Percentiles rank a stretch among this genome's conserved stretches.
Conservation (phyloP, 1,140 invertebrate species). For the Amyelois transitella region DNA sequence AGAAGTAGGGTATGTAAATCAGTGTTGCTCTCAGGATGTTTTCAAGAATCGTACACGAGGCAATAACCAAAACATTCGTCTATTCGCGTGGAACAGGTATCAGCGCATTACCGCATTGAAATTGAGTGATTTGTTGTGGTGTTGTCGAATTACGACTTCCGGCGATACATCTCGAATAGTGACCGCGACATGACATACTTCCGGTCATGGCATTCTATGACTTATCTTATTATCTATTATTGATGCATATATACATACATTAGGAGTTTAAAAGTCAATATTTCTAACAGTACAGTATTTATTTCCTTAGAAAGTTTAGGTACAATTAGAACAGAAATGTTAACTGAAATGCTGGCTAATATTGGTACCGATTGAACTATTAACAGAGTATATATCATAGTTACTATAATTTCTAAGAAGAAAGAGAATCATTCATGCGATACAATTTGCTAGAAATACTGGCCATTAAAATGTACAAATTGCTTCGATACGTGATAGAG, state of each 20-base stretch:
- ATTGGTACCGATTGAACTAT: too few species aligned
- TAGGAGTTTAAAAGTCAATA: too few species aligned
- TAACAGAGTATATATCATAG: too few species aligned
- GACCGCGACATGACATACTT: conserved; percentile 2
- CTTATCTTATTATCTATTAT: too few species aligned
- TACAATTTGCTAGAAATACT: conserved; percentile 4
- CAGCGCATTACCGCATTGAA: not conserved
- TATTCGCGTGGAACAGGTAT: conserved; percentile 9
- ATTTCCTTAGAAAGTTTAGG: too few species aligned
- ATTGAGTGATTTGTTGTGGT: not conserved
- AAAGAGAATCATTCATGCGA: not conserved
- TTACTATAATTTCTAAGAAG: not conserved
- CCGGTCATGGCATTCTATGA: too few species aligned
- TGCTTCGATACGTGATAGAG: conserved; percentile 18
- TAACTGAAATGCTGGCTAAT: too few species aligned
- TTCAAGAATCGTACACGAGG: conserved; percentile 19
- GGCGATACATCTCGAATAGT: not conserved
- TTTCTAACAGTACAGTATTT: too few species aligned
- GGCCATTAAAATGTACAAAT: conserved; percentile 19
- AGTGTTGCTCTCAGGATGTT: conserved; percentile 24
- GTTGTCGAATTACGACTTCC: not conserved
- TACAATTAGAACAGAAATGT: too few species aligned
- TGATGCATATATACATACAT: too few species aligned
- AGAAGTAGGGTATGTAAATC: too few species aligned
- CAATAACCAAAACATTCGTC: conserved; percentile 19